Conservation (phyloP, 2,113 vertebrate species). For the Mionectes macconnelli region DNA sequence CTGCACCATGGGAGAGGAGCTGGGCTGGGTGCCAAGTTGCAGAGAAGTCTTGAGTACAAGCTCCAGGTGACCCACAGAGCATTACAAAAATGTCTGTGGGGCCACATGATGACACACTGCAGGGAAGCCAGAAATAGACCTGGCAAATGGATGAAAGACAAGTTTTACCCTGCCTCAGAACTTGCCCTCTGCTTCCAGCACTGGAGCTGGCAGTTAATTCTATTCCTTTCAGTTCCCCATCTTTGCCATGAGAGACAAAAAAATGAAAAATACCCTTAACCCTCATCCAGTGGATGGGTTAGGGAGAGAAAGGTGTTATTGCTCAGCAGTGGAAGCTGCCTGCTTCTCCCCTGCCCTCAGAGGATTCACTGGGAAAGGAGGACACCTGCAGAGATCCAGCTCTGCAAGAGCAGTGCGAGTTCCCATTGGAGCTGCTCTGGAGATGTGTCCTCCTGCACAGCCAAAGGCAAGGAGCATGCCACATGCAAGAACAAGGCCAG, state of each 20-base stretch:
- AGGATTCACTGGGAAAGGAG: neutral
- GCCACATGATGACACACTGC: neutral
- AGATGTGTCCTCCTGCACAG: neutral
- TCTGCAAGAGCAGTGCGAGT: neutral
- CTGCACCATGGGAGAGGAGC: neutral
- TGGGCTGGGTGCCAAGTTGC: neutral
- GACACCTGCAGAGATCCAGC: neutral
- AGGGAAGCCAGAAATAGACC: neutral
- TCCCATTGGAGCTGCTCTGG: neutral
- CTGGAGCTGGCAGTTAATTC: accelerated
- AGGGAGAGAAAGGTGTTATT: neutral
- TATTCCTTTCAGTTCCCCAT: neutral
- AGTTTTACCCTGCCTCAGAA: neutral
- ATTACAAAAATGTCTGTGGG: neutral
- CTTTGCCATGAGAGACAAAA: neutral
- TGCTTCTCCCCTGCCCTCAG: neutral
- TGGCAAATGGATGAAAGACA: neutral
- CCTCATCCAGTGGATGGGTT: too few relatives aligned
- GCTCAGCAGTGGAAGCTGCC: neutral
- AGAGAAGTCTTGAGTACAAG: neutral
- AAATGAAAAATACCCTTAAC: neutral
- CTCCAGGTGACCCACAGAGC: neutral
- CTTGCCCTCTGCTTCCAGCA: neutral
- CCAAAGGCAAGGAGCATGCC: neutral
- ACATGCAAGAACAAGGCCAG: neutral